These are phyloP conservation scores for Cebidichthys violaceus DNA, from an alignment of 2,113 vertebrate genomes.

Conservation along the genomic window DNA sequence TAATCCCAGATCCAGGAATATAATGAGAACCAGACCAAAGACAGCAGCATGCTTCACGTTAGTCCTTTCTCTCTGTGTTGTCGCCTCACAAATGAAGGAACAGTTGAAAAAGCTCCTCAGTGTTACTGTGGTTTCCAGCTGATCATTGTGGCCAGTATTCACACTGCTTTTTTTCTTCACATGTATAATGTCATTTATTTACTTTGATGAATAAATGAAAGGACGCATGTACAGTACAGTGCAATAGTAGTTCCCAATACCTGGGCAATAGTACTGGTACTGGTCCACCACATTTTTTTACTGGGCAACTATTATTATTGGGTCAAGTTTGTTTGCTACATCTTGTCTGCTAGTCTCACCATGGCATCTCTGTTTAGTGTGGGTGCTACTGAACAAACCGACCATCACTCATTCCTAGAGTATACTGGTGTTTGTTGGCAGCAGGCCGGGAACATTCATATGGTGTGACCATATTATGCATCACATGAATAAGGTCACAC, in stretches of 20 bases:
- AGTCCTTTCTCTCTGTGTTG: slow-evolving; percentile 13
- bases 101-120: slow-evolving; percentile 9
- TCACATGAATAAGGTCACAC: background rate
- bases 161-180: background rate
- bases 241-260: background rate
- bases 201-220: background rate
- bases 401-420: background rate
- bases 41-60: slow-evolving; percentile 6
- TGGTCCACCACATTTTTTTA: background rate
- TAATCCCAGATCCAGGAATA: slow-evolving; percentile 57
- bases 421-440: background rate
- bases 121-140: background rate
- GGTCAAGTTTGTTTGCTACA: background rate
- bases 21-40: slow-evolving; percentile 62
- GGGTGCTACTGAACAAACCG: background rate
- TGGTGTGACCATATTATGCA: too few relatives aligned
- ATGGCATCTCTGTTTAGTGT: background rate
- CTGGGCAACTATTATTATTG: background rate
- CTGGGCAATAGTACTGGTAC: background rate
- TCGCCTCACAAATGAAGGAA: slow-evolving; percentile 23
- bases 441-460: background rate
- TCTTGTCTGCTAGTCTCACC: background rate
- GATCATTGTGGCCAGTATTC: background rate
- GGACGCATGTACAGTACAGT: background rate
- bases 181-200: background rate